These are phyloP conservation scores for Diabrotica virgifera DNA, from an alignment of 1,140 invertebrate genomes.

Conservation along the genomic window DNA sequence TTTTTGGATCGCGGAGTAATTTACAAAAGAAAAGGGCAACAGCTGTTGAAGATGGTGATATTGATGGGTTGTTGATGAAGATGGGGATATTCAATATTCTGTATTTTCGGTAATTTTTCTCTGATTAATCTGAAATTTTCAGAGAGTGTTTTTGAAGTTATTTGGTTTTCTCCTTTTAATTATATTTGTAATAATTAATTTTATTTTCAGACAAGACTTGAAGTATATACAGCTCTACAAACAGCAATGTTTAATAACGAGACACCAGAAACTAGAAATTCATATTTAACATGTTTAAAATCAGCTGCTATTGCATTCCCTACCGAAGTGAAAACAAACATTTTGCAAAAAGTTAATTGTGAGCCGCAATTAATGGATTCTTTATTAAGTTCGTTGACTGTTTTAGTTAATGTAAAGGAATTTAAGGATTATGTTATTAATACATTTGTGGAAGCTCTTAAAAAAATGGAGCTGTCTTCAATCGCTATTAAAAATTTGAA, in stretches of 20 bases:
- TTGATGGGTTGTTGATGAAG: too few relatives aligned
- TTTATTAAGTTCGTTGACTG: conserved; percentile 30
- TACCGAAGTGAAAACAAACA: conserved; percentile 44
- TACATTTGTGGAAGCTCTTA: conserved; percentile 19
- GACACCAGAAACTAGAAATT: conserved; percentile 34
- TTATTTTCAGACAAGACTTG: neutral
- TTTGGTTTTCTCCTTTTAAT: too few relatives aligned
- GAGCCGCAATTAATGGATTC: conserved; percentile 19
- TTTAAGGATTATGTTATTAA: conserved; percentile 25
- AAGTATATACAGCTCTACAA: neutral
- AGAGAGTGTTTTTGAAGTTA: too few relatives aligned
- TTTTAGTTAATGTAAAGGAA: conserved; percentile 15
- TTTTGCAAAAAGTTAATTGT: conserved; percentile 40
- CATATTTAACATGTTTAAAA: conserved; percentile 43
- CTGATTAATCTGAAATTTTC: too few relatives aligned
- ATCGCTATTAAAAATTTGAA: conserved; percentile 19
- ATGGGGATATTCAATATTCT: too few relatives aligned
- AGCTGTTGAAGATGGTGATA: too few relatives aligned
- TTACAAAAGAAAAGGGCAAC: too few relatives aligned
- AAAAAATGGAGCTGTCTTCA: conserved; percentile 1
- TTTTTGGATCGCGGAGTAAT: too few relatives aligned
- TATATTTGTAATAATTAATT: neutral
- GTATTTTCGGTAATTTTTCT: too few relatives aligned
- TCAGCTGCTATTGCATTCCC: conserved; percentile 46
- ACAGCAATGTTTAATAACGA: neutral